Base-by-base conservation (phyloP, 2,888 invertebrate genomes). In the Psylliodes chrysocephalus region DNA sequence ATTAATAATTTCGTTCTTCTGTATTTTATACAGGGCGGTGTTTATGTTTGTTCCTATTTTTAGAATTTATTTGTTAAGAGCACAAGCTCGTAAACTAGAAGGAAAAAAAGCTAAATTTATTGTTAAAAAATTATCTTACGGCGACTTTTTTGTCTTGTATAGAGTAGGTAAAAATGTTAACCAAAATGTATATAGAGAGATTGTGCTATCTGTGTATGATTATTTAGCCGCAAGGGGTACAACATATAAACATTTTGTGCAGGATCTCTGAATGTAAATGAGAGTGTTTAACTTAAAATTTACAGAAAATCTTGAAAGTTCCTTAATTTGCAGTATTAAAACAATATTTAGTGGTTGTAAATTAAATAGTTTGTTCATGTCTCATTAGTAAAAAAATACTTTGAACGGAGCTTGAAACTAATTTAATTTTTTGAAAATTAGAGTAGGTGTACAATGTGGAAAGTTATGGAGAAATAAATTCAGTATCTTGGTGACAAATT, bases 71-170 rank as follows among this genome's bases (percentile, higher is more conserved):
- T 83, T 90, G 73, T 82, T 90, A 17, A 85, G 87, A 77, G 88
- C 89, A 0, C 88, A 89, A 70, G 83, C 88, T 25, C 84, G 88
- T 57, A 84, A 86, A 15, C 84, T 88, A 60, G 73, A 71, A 10
- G 83, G 82, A 19, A 80, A 85, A 35, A 85, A 89, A 4, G 83
- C 84, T 0, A 82, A 82, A 53, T 57, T 69, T 18, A 84, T 90
- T 63, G 84, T 87, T 0, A 83, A 82, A 63, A 81, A 81, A 56
- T 83, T 88, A 40, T 84, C 86, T 56, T 89, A 88, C 64, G 91
- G 91, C 0, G 93, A 93, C 79, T 93, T 92, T 90, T 93, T 93
- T 79, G 78, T 94, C 30, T 81, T 94, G 7, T 88, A 90, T 78
- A 88, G 90, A 76, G 84, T 94, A 47, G 89, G 91, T 61, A 90